Base-by-base conservation (phyloP, 2,113 vertebrate species). In the Chaetodon auriga region DNA sequence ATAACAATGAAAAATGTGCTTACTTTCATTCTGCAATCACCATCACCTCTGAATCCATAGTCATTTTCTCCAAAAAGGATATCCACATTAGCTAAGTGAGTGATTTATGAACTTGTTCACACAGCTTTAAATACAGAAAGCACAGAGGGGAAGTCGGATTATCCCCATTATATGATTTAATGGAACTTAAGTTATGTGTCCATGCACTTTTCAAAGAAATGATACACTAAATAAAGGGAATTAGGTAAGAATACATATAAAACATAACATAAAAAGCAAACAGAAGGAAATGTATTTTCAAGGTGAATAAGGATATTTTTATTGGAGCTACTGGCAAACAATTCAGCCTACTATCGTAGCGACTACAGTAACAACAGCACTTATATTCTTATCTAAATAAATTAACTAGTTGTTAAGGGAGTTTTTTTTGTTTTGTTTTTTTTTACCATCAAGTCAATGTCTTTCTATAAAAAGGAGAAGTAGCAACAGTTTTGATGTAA, bases 1-100 rank as follows among this genome's bases (percentile, higher is more conserved):
- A 90, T 92, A 94, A 94, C 90, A 92, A 90, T 94, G 92, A 94
- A 87, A 93, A 93, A 94, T 93, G 90, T 86, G 85, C 90, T 91
- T 93, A 90, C 83, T 91, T 90, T 84, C 83, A 83, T 81, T 87
- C 82, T 62, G 89, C 82, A 90, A 91, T 93, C 91, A 90, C 90
- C 78, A 91, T 90, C 88, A 87, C 83, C 87, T 83, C 78, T 70
- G 77, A 92, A 94, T 94, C 92, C 88, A 94, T 94, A 94, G 90
- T 91, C 68, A 94, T 94, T 94, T 93, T 93, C 93, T 93, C 84
- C 54, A 82, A 89, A 93, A 92, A 88, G 80, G 86, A 93, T 82
- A 90, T 84, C 70, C 83, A 80, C 90, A 91, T 92, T 91, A 92
- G 85, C 87, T 83, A 74, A 83, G 87, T 85, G 83, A 80, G 89